phyloP scores from a whole-genome alignment of 2,888 invertebrate genomes.

The Belgica antarctica region DNA sequence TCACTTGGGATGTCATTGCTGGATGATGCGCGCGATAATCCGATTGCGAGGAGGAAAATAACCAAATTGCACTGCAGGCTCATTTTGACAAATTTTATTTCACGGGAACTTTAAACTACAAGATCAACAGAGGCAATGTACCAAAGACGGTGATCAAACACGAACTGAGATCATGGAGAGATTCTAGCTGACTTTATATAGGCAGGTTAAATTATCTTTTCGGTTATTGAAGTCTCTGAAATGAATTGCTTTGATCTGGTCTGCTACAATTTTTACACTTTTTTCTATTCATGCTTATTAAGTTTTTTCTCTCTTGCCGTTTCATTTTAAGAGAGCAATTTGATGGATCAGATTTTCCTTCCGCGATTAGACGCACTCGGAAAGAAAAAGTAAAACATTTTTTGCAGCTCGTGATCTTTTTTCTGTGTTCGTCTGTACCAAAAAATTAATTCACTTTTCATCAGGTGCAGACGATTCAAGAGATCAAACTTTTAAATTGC shows the following conservation, averaged over 20 bases:
- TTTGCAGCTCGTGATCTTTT: background rate
- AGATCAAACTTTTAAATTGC: background rate
- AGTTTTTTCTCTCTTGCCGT: constrained; percentile 18
- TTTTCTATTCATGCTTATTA: constrained; percentile 41
- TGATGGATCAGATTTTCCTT: background rate
- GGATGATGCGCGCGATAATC: constrained; percentile 26
- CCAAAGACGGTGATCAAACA: constrained; percentile 14
- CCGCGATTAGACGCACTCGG: constrained; percentile 26
- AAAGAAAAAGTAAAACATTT: constrained; percentile 29
- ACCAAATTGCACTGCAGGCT: constrained; percentile 25
- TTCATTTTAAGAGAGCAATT: background rate
- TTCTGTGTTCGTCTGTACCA: background rate
- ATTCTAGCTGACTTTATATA: constrained; percentile 37
- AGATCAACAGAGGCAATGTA: background rate
- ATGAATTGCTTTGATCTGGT: constrained; percentile 35
- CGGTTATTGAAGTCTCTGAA: constrained; percentile 34
- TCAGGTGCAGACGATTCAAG: background rate
- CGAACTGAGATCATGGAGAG: constrained; percentile 37
- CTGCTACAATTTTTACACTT: constrained; percentile 42
- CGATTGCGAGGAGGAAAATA: constrained; percentile 1
- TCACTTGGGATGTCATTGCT: constrained; percentile 34
- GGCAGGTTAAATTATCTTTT: constrained; percentile 16
- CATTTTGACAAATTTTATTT: background rate
- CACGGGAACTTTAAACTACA: background rate
- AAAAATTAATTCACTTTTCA: constrained; percentile 25